A percentile compares a stretch with the other conserved stretches of the same genome.
These are phyloP conservation scores for Delia radicum DNA, from an alignment of 1,140 invertebrate species.

Conservation along the genomic window DNA sequence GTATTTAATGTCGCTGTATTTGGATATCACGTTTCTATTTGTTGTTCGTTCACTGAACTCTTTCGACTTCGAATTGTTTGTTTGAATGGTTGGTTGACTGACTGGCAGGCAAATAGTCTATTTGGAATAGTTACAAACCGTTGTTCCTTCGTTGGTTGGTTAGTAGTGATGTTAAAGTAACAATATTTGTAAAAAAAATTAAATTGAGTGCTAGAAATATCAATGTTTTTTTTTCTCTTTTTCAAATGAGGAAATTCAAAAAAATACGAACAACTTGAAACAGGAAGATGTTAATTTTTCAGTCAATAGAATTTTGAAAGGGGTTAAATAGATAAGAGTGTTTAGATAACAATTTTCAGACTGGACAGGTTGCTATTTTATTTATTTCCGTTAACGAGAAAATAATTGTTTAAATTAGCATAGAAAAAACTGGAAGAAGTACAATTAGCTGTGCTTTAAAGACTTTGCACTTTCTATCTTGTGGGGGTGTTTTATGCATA, in stretches of 20 bases:
- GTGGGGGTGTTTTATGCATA: too few species aligned
- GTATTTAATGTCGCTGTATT: not conserved
- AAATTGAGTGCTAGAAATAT: not conserved
- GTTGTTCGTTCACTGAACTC: conserved; percentile 1
- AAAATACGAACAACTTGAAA: not conserved
- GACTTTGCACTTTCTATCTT: too few species aligned
- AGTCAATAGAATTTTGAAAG: not conserved
- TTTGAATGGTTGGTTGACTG: not conserved
- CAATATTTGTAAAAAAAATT: not conserved
- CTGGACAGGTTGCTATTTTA: too few species aligned
- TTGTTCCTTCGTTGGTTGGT: not conserved
- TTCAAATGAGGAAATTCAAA: not conserved
- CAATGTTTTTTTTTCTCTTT: not conserved
- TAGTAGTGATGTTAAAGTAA: not conserved
- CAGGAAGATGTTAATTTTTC: not conserved
- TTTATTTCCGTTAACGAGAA: not conserved
- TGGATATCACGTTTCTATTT: not conserved
- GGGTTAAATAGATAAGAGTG: too few species aligned
- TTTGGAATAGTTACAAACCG: not conserved
- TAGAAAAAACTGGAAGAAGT: too few species aligned
- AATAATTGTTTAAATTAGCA: too few species aligned
- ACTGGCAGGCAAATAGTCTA: not conserved
- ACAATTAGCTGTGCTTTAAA: too few species aligned
- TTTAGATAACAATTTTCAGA: too few species aligned
- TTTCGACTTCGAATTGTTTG: not conserved